Conservation (phyloP, 2,888 invertebrate genomes). For the Drosophila nr. perissopoda region DNA sequence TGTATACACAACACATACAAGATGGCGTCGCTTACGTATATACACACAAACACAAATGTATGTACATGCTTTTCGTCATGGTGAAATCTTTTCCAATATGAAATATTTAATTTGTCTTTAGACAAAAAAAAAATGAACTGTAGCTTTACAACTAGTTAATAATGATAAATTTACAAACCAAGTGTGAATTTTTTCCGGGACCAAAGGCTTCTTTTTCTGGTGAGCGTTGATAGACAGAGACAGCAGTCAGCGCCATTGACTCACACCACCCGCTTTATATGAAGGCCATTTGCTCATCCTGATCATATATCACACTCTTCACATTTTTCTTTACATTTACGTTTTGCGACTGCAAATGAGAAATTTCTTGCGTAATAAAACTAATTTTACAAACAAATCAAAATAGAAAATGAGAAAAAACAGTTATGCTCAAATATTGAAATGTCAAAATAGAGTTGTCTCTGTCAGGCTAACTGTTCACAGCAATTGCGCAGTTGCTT, state of each 20-base stretch:
- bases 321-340: constrained; percentile 73
- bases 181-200: constrained; percentile 69
- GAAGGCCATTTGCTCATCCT: constrained; percentile 69
- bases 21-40: constrained; percentile 53
- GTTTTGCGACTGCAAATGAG: constrained; percentile 85
- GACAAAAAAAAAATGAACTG: constrained; percentile 19
- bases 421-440: constrained; percentile 34
- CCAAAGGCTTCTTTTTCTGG: constrained; percentile 61
- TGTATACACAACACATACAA: constrained; percentile 37
- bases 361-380: constrained; percentile 84
- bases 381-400: constrained; percentile 67
- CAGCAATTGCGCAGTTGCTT: constrained; percentile 57
- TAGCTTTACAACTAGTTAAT: constrained; percentile 44
- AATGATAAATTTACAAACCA: constrained; percentile 72
- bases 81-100: constrained; percentile 17
- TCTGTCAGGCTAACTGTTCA: constrained; percentile 62
- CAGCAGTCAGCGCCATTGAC: constrained; percentile 65
- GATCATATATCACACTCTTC: constrained; percentile 71
- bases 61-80: constrained; percentile 32
- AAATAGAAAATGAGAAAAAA: constrained; percentile 37
- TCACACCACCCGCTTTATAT: constrained; percentile 51
- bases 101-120: constrained; percentile 23
- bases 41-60: constrained; percentile 18
- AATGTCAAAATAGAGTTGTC: constrained; percentile 51
- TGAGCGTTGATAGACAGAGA: constrained; percentile 54